phyloP scores from a whole-genome alignment of 1,140 invertebrate species.

The Venustaconcha ellipsiformis region DNA sequence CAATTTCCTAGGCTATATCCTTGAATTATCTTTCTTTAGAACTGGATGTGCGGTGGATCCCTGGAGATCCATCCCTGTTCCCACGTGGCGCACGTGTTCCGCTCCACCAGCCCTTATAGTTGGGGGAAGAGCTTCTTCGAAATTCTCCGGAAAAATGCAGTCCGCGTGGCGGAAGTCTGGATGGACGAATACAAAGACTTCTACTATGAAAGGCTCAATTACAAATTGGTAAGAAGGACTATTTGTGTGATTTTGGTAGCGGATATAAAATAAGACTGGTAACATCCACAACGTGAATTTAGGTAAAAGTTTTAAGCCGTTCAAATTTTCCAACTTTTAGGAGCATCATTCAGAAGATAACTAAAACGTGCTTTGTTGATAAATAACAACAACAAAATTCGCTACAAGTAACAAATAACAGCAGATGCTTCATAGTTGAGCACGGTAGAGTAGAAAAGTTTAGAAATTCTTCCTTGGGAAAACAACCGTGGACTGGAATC shows the following conservation, averaged over 20 bases:
- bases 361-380: not conserved
- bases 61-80: conserved; percentile 96
- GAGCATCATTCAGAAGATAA: not conserved
- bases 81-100: conserved; percentile 94
- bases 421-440: too few species aligned
- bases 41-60: conserved; percentile 97
- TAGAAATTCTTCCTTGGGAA: too few species aligned
- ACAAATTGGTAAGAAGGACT: conserved; percentile 66
- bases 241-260: not conserved
- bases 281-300: not conserved
- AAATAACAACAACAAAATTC: not conserved
- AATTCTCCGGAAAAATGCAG: conserved; percentile 65
- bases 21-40: conserved; percentile 80
- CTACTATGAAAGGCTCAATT: conserved; percentile 81
- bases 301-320: not conserved
- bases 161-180: conserved; percentile 71
- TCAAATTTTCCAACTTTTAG: not conserved
- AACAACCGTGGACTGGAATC: too few species aligned
- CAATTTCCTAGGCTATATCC: not conserved
- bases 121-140: conserved; percentile 68
- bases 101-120: conserved; percentile 92
- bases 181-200: conserved; percentile 92
- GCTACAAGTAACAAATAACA: not conserved
- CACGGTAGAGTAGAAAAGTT: too few species aligned
- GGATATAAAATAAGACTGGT: not conserved